Base-by-base conservation (phyloP, 2,113 vertebrate genomes). In the Chrysemys picta region DNA sequence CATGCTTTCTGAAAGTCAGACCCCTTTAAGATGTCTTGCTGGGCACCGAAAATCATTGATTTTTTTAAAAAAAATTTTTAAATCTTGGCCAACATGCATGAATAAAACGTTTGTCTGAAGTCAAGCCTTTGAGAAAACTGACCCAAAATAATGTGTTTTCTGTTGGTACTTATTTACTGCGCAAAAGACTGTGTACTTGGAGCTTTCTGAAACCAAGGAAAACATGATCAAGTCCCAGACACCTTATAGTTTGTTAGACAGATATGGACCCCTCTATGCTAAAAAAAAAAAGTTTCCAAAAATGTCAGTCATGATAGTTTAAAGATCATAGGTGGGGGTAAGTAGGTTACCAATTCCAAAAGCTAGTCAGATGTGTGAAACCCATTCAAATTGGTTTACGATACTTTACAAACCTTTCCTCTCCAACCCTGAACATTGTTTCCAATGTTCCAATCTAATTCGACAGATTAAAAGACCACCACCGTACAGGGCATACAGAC, bases 401-500 rank as follows among this genome's bases (percentile, higher is more conserved):
- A 87, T 5, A 49, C 42, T 87, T 59, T 17, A 12, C 10, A 45
- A 81, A 47, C 17, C 49, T 90, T 90, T 89, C 54, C 72, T 94
- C 21, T 94, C 84, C 80, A 93, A 38, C 4, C 4, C 49, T 91
- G 80, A 93, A 4, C 84, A 85, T 81, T 89, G 57, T 94, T 95
- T 91, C 91, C 93, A 56, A 42, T 42, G 42, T 42, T 42, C 42
- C 42, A 19, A 87, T 50, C 80, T 35, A 93, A 97, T 94, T 96
- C 57, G 96, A 76, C 91, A 90, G 83, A 95, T 92, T 79, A 94
- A 93, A 96, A 97, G 38, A 42, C 57, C 22, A 59, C 85, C 96
- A 62, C 92, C 89, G 87, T 47, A 90, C 97, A 97, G 96, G 81
- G 47, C 21, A 57, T 96, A 75, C 47, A 89, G 84, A 97, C 91